phyloP scores from a whole-genome alignment of 2,888 invertebrate genomes.

The Eucera pruinosa region DNA sequence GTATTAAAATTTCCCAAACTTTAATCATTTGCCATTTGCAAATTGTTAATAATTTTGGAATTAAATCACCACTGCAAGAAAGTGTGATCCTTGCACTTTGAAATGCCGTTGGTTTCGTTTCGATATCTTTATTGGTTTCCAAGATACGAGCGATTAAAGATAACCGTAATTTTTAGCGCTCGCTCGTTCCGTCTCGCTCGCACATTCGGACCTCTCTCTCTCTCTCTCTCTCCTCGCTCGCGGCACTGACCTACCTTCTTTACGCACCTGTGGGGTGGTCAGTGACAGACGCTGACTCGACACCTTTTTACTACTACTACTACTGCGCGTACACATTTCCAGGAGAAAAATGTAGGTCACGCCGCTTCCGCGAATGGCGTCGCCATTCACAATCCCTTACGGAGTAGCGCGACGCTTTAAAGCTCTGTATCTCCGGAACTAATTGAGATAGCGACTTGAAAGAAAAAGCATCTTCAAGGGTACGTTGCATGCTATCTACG shows the following conservation, averaged over 20 bases:
- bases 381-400: background rate
- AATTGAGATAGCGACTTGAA: slow-evolving; percentile 12
- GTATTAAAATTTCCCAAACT: too few species aligned
- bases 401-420: slow-evolving; percentile 1
- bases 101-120: background rate
- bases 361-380: background rate
- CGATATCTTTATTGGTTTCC: background rate
- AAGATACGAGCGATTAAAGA: slow-evolving; percentile 22
- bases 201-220: too few species aligned
- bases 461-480: background rate
- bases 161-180: slow-evolving; percentile 4
- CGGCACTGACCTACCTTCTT: slow-evolving; percentile 6
- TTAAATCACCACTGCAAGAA: background rate
- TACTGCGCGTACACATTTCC: background rate
- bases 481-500: background rate
- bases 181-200: background rate
- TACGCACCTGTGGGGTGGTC: slow-evolving; percentile 12
- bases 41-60: background rate
- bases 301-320: slow-evolving; percentile 14
- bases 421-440: slow-evolving; percentile 4
- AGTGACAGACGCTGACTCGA: too few species aligned
- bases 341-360: slow-evolving; percentile 20
- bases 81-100: background rate
- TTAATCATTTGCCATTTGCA: background rate
- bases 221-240: too few species aligned